Evolutionary conservation across 2,113 vertebrate genomes (phyloP).

Genomic region (Scytalopus superciliaris): DNA sequence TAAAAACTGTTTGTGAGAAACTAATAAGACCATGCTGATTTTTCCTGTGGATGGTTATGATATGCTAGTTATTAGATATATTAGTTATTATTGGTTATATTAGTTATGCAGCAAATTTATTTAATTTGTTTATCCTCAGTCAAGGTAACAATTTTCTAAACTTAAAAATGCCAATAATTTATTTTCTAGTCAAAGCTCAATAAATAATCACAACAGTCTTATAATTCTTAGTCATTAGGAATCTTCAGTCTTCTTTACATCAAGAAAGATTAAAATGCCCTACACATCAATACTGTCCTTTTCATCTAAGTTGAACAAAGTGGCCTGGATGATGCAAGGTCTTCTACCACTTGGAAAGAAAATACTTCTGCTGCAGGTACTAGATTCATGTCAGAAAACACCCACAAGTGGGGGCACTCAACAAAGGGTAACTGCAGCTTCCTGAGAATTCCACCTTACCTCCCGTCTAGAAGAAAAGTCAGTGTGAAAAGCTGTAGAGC

Average conservation of each 20-base stretch:
- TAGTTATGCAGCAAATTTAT: neutral
- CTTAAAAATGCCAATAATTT: neutral
- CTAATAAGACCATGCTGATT: neutral
- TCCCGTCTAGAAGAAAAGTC: neutral
- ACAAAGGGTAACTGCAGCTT: neutral
- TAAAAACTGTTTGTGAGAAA: neutral
- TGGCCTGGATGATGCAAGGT: neutral
- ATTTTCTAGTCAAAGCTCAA: neutral
- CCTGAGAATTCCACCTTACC: neutral
- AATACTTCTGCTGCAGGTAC: neutral
- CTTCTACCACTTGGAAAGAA: neutral
- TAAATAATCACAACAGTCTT: neutral
- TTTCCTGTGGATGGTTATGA: neutral
- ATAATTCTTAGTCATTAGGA: neutral
- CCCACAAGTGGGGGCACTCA: neutral
- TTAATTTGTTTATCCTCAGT: neutral
- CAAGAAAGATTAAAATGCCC: neutral
- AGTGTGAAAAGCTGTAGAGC: neutral
- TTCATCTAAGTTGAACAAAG: neutral
- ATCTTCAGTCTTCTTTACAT: neutral
- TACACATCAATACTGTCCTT: neutral
- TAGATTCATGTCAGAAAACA: neutral
- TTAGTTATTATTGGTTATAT: neutral
- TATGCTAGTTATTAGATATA: neutral
- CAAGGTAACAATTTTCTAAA: neutral